Evolutionary conservation across 2,797 vertebrate genomes (phyloP).

Genomic region (Todus mexicanus): DNA sequence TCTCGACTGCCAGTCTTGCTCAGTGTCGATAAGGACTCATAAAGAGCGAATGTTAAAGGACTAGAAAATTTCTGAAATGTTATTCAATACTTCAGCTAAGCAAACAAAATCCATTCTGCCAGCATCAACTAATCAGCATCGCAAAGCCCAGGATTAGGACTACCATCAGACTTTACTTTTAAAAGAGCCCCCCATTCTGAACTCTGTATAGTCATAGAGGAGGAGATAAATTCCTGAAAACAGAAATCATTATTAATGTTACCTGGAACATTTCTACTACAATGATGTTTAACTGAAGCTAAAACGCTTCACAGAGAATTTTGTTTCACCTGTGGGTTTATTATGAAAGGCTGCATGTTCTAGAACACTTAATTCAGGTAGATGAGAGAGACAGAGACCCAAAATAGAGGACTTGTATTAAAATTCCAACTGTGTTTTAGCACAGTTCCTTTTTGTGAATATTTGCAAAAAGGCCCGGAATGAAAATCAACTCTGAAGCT

Average conservation of each 20-base stretch:
- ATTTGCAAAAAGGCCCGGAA: background rate
- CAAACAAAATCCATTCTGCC: background rate
- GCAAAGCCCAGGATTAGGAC: background rate
- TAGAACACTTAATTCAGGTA: background rate
- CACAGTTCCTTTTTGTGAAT: background rate
- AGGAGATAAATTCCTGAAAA: background rate
- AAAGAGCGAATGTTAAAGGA: background rate
- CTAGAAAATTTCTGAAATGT: conserved; percentile 15
- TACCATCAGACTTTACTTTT: background rate
- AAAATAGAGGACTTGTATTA: background rate
- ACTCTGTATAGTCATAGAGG: background rate
- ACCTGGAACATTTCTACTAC: background rate
- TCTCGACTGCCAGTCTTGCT: conserved; percentile 2
- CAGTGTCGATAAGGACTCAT: background rate
- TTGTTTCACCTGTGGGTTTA: background rate
- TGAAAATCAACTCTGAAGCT: background rate
- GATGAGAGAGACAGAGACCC: background rate
- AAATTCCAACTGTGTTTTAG: background rate
- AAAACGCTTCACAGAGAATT: background rate
- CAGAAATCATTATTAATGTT: background rate
- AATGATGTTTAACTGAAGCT: background rate
- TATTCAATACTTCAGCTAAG: background rate
- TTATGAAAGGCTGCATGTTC: background rate
- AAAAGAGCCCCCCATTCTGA: background rate
- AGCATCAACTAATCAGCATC: background rate